Evolutionary conservation across 2,797 vertebrate species (phyloP), one percentile per base, ranked within the genome.

Genomic region (Delichon dasypus): DNA sequence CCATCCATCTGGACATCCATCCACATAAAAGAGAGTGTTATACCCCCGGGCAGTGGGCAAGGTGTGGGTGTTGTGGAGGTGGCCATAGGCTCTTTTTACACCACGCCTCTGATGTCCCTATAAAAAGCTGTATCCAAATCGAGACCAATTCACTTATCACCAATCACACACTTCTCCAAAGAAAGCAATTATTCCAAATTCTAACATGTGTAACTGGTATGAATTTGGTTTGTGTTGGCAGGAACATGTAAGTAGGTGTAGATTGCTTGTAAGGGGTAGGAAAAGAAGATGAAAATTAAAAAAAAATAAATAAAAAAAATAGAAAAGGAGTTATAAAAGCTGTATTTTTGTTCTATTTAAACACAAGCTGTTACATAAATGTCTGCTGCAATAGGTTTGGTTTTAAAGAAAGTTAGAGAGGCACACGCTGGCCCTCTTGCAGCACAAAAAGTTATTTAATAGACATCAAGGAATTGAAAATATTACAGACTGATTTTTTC

Each of bases 381-480:
- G 53, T 62, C 70, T 84, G 54, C 54, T 90, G 65, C 54, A 76
- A 36, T 44, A 68, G 32, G 29, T 57, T 77, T 91, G 19, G 32
- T 61, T 88, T 80, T 79, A 75, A 91, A 81, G 50, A 73, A 85
- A 91, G 68, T 88, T 89, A 77, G 83, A 83, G 26, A 65, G 27
- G 55, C 17, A 90, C 27, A 26, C 1, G 0, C 9, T 45, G 29
- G 23, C 22, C 75, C 20, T 87, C 47, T 54, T 60, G 47, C 19
- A 78, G 42, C 38, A 78, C 65, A 94, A 55, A 40, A 70, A 81
- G 55, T 80, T 90, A 73, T 65, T 85, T 83, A 94, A 66, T 47
- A 40, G 32, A 66, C 73, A 45, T 85, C 19, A 61, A 86, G 79
- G 76, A 92, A 83, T 9, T 84, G 27, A 67, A 60, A 93, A 50